Evolutionary conservation across 2,113 vertebrate genomes (phyloP).

Genomic region (Pachypanchax playfairii): DNA sequence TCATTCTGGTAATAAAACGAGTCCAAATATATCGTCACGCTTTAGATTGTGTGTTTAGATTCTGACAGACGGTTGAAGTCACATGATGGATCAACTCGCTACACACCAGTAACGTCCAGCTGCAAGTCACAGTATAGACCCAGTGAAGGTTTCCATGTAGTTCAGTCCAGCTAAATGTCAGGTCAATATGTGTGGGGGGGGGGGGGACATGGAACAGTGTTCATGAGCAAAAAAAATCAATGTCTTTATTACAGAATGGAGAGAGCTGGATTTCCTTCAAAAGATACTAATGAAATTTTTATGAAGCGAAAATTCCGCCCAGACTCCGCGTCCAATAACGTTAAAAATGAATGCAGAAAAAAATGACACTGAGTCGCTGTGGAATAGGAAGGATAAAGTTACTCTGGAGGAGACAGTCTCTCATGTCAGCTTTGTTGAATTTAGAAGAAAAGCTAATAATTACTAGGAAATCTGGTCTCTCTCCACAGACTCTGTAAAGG

Average conservation of each 20-base stretch:
- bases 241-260: constrained; percentile 48
- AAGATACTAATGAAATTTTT: constrained; percentile 67
- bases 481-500: constrained; percentile 38
- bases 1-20: no score
- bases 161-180: constrained; percentile 61
- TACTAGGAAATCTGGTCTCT: constrained; percentile 47
- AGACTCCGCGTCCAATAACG: constrained; percentile 56
- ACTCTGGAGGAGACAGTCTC: constrained; percentile 54
- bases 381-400: constrained; percentile 61
- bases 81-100: constrained; percentile 40
- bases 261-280: constrained; percentile 49
- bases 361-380: constrained; percentile 38
- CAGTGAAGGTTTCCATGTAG: constrained; percentile 11
- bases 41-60: no score
- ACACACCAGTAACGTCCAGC: constrained; percentile 39
- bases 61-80: constrained; percentile 42
- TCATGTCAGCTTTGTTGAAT: constrained; percentile 52
- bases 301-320: constrained; percentile 65
- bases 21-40: no score
- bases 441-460: constrained; percentile 59
- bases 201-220: constrained; percentile 37
- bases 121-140: constrained; percentile 24
- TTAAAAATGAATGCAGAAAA: constrained; percentile 51
- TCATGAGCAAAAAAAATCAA: constrained; percentile 62
- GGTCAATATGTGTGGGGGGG: constrained; percentile 18